Evolutionary conservation across 2,797 vertebrate species (phyloP).

Genomic region (Acrossocheilus wenchowensis): DNA sequence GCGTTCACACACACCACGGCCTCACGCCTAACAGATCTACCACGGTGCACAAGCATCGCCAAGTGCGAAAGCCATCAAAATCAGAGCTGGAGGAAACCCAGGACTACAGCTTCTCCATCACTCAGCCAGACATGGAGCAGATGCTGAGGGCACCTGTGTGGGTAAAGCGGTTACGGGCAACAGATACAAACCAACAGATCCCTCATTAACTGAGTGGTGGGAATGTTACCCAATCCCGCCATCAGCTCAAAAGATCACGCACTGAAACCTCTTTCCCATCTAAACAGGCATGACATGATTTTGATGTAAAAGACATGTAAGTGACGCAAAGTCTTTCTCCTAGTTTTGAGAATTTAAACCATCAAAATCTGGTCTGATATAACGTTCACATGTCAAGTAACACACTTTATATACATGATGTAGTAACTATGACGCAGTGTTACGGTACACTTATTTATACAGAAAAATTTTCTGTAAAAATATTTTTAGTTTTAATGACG

Average conservation of each 20-base stretch:
- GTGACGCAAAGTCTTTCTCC: background rate
- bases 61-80: conserved; percentile 26
- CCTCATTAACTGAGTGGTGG: background rate
- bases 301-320: background rate
- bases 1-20: background rate
- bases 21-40: conserved; percentile 21
- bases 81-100: conserved; percentile 3
- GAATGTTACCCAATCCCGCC: background rate
- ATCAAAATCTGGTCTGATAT: background rate
- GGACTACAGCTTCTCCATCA: background rate
- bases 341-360: background rate
- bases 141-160: conserved; percentile 12
- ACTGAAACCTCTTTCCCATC: background rate
- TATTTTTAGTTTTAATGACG: too few species aligned
- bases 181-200: conserved; percentile 13
- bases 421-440: too few species aligned
- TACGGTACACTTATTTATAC: too few species aligned
- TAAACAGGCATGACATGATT: background rate
- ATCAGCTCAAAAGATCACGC: background rate
- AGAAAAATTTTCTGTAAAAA: too few species aligned
- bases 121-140: conserved; percentile 13
- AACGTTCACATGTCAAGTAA: background rate
- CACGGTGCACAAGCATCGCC: conserved; percentile 19
- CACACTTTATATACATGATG: background rate
- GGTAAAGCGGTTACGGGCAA: background rate